Percentiles rank a stretch among this genome's conserved stretches.
Evolutionary conservation across 2,113 vertebrate genomes (phyloP).

Genomic region (Sterrhoptilus dennistouni): DNA sequence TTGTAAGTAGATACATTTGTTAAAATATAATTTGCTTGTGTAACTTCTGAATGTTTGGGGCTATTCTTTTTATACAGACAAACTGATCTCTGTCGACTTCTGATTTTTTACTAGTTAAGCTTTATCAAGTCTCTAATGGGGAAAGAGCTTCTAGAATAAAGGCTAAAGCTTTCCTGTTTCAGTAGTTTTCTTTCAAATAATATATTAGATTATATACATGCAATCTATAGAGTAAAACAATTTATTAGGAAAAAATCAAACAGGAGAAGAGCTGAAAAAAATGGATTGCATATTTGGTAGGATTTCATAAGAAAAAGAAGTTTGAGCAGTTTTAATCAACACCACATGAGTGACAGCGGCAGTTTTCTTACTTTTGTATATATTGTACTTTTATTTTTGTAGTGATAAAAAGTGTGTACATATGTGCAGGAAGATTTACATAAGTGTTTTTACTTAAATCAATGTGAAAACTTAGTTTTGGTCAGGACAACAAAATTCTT

Average conservation of each 20-base stretch:
- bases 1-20: not conserved
- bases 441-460: not conserved
- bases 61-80: not conserved
- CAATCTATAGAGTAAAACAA: not conserved
- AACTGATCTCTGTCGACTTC: not conserved
- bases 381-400: not conserved
- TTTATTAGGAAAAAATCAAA: not conserved
- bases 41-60: not conserved
- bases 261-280: not conserved
- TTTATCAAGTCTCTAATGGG: not conserved
- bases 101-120: not conserved
- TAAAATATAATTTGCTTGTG: not conserved
- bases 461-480: not conserved
- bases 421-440: accelerated
- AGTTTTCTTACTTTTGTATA: not conserved
- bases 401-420: not conserved
- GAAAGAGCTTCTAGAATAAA: not conserved
- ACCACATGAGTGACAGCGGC: accelerated
- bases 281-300: not conserved
- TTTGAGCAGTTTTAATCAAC: not conserved
- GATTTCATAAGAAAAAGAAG: not conserved
- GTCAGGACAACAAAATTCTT: not conserved
- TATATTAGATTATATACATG: not conserved
- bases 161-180: not conserved
- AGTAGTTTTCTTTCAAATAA: not conserved